Conservation (phyloP, 2,888 invertebrate species). For the Leptopilina syphax region DNA sequence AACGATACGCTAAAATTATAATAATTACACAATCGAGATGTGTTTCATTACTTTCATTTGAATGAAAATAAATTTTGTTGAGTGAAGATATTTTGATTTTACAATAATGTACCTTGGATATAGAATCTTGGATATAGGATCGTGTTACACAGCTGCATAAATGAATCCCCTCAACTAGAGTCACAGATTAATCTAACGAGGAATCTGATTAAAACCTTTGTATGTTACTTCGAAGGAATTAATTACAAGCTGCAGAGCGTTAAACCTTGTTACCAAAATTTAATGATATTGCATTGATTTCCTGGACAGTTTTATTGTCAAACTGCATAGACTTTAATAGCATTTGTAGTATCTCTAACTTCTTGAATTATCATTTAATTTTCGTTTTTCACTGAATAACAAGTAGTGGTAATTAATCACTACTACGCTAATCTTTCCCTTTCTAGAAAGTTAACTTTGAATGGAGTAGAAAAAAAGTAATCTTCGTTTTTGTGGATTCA, state of each 20-base stretch:
- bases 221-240: conserved; percentile 20
- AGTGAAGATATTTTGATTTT: background rate
- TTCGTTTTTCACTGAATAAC: background rate
- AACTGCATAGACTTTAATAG: background rate
- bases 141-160: background rate
- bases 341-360: background rate
- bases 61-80: background rate
- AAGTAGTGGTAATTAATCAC: background rate
- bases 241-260: conserved; percentile 3
- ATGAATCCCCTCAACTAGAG: conserved; percentile 16
- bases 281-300: conserved; percentile 34
- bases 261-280: conserved; percentile 35
- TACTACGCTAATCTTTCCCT: too few species aligned
- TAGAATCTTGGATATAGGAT: background rate
- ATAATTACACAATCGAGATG: too few species aligned
- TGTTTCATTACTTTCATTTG: too few species aligned
- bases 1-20: too few species aligned
- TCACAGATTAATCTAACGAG: conserved; percentile 35
- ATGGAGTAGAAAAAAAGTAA: too few species aligned
- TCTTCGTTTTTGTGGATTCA: too few species aligned
- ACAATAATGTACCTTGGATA: background rate
- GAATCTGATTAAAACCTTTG: conserved; percentile 34
- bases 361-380: background rate
- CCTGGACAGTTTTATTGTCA: conserved; percentile 21
- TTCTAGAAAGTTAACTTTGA: too few species aligned